phyloP scores from a whole-genome alignment of 2,113 vertebrate genomes.

The Psittacus erithacus region DNA sequence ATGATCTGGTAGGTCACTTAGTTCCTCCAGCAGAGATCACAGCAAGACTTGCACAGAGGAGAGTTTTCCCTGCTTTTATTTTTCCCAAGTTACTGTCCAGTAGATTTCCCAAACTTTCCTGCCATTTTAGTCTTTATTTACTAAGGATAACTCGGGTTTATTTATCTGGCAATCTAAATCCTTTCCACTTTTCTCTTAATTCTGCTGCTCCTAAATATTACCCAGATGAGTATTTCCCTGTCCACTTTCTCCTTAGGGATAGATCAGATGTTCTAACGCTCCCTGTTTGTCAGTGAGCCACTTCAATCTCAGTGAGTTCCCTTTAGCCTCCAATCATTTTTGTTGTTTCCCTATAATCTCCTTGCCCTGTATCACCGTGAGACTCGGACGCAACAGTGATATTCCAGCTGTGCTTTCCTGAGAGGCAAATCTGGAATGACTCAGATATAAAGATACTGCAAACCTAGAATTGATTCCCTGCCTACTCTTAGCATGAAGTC shows the following conservation, averaged over 20 bases:
- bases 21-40: not conserved
- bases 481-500: not conserved
- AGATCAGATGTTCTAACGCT: not conserved
- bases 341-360: not conserved
- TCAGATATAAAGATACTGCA: not conserved
- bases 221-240: not conserved
- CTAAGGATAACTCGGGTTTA: not conserved
- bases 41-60: not conserved
- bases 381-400: not conserved
- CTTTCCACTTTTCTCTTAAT: not conserved
- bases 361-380: not conserved
- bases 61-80: not conserved
- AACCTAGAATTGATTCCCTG: not conserved
- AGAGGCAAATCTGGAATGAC: not conserved
- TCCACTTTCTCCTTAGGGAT: not conserved
- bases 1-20: not conserved
- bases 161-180: not conserved
- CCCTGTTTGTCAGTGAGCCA: not conserved
- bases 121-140: not conserved
- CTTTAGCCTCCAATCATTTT: not conserved
- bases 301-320: not conserved
- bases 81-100: not conserved
- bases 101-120: not conserved
- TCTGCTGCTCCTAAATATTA: not conserved
- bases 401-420: not conserved